Evolutionary conservation across 2,113 vertebrate genomes (phyloP), one percentile per base, ranked within the genome.

Genomic region (Xenus cinereus): DNA sequence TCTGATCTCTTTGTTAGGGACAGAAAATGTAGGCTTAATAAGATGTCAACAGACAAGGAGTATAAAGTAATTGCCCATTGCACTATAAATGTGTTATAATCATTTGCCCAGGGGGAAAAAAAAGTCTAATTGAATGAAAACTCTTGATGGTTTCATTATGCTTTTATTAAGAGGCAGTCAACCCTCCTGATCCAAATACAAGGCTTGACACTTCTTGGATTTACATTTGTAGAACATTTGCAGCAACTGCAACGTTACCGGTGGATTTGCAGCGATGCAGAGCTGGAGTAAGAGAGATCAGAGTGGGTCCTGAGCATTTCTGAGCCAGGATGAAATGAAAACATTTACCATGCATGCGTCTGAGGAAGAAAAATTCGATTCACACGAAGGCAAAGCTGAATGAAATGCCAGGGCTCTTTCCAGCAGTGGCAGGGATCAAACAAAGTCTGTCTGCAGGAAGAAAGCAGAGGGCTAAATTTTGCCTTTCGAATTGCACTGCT

Each of bases 111-210:
- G 83, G 95, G 97, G 86, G 14, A n/a, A 68, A 72, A 72, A 75
- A 91, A 95, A 91, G 79, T 87, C 95, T 97, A 97, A 97, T 95
- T 96, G 97, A 97, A 97, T 97, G 89, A 96, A 96, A 96, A 96
- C 83, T 94, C 95, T 96, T 97, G 97, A 97, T 96, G 92, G 97
- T 97, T 97, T 97, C 97, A 97, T 97, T 97, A 97, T 96, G 96
- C 57, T 97, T 66, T 95, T 95, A 23, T 95, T 93, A 96, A 94
- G 71, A 95, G 62, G 74, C 89, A 87, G 89, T 75, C 91, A 87
- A 57, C 18, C 45, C 87, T 80, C 69, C 84, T 68, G 77, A 86
- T 92, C 73, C 91, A 84, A 91, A 78, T 82, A 83, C 50, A 78
- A 59, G 82, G 79, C 64, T 59, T 35, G 59, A 78, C 2, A 71